Evolutionary conservation across 2,888 invertebrate species (phyloP).

Genomic region (Julus scandinavius): DNA sequence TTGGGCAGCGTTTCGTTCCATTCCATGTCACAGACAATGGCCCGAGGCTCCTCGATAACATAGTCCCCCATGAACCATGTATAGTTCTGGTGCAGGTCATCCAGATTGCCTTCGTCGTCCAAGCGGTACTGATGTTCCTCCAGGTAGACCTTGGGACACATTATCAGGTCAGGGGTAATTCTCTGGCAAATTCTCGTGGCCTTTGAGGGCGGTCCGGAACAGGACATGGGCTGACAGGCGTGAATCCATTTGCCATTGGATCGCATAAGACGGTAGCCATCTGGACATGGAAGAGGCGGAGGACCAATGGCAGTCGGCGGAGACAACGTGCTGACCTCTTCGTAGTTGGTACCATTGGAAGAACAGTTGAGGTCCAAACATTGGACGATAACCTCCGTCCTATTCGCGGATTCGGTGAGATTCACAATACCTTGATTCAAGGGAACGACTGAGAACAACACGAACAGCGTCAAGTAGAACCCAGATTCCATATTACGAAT

Average conservation of each 20-base stretch:
- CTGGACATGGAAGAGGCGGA: not conserved
- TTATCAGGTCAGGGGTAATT: not conserved
- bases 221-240: slow-evolving; percentile 8
- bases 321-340: not conserved
- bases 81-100: not conserved
- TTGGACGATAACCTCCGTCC: not conserved
- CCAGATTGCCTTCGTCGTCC: not conserved
- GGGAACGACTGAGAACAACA: not conserved
- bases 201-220: not conserved
- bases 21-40: not conserved
- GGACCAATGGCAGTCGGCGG: not conserved
- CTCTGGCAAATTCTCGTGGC: not conserved
- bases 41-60: not conserved
- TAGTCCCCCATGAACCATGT: not conserved
- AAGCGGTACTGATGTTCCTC: not conserved
- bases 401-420: not conserved
- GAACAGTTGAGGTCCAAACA: not conserved
- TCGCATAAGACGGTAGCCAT: not conserved
- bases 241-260: not conserved
- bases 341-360: slow-evolving; percentile 5
- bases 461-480: not conserved
- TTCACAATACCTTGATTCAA: not conserved
- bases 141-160: not conserved
- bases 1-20: not conserved
- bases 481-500: not conserved